Conservation (phyloP, 1,140 invertebrate species). For the Drosophila albomicans region DNA sequence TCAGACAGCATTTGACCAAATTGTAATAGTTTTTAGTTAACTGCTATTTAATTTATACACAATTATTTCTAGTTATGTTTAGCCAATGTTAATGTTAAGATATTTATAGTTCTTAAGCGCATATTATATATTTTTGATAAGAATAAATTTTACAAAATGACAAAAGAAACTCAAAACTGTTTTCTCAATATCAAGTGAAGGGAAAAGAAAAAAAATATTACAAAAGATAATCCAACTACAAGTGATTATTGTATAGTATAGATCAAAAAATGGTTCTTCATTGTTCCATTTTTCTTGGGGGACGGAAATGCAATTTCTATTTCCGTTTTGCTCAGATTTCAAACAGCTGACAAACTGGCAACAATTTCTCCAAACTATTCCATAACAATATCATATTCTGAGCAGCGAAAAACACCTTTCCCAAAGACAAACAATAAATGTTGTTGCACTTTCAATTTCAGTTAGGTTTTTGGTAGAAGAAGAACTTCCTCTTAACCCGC, state of each 20-base stretch:
- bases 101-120: constrained; percentile 44
- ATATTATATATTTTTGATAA: constrained; percentile 54
- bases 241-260: too few relatives aligned
- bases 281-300: neutral
- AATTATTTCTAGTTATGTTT: constrained; percentile 39
- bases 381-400: constrained; percentile 38
- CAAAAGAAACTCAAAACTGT: constrained; percentile 24
- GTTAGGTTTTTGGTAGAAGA: neutral
- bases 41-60: constrained; percentile 45
- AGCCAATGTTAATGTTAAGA: constrained; percentile 57
- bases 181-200: constrained; percentile 1
- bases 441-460: constrained; percentile 45
- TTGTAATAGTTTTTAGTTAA: constrained; percentile 44
- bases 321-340: constrained; percentile 18
- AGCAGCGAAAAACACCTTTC: constrained; percentile 59
- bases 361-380: constrained; percentile 1
- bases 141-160: constrained; percentile 57
- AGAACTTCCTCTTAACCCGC: constrained; percentile 62
- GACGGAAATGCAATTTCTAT: constrained; percentile 13
- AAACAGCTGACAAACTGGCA: neutral
- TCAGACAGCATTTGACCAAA: constrained; percentile 79
- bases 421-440: constrained; percentile 47
- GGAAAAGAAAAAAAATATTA: too few relatives aligned
- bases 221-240: too few relatives aligned
- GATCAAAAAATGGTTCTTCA: too few relatives aligned